Evolutionary conservation across 2,797 vertebrate genomes (phyloP).

Genomic region (Choloepus didactylus): DNA sequence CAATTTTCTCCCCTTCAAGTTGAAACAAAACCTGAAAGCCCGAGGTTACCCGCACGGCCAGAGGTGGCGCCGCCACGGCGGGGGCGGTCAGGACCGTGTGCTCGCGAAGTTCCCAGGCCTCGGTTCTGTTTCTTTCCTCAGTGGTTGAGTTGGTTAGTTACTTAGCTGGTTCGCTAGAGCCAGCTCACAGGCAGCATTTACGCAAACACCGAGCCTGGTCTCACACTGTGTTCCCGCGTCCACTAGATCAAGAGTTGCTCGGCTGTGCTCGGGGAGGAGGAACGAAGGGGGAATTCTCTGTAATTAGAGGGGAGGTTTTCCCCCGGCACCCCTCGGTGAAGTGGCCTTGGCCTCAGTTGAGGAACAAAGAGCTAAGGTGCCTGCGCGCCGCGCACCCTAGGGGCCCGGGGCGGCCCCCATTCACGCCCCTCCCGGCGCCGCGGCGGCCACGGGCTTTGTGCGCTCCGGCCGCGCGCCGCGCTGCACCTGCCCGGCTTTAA

Average conservation of each 20-base stretch:
- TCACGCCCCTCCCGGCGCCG: conserved; percentile 48
- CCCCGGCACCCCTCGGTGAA: conserved; percentile 67
- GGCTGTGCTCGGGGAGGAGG: conserved; percentile 12
- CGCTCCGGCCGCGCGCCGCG: conserved; percentile 43
- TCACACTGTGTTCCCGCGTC: conserved; percentile 29
- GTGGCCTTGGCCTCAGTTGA: conserved; percentile 54
- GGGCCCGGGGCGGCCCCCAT: conserved; percentile 34
- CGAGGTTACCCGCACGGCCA: conserved; percentile 75
- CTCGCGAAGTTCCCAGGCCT: conserved; percentile 65
- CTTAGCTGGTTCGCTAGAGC: conserved; percentile 46
- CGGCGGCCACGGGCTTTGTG: conserved; percentile 77
- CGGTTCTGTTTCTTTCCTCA: background rate
- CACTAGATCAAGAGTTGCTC: background rate
- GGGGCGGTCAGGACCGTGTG: conserved; percentile 68
- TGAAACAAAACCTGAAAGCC: conserved; percentile 81
- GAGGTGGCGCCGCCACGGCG: conserved; percentile 84
- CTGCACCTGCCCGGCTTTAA: conserved; percentile 86
- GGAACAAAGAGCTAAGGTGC: conserved; percentile 84
- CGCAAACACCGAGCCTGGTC: background rate
- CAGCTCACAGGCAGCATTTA: background rate
- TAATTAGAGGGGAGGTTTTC: conserved; percentile 77
- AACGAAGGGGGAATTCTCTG: conserved; percentile 64
- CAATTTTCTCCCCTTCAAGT: conserved; percentile 75
- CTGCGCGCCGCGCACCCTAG: conserved; percentile 67
- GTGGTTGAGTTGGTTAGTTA: background rate